These are phyloP conservation scores for Hippocampus mohnikei DNA, from an alignment of 2,113 vertebrate genomes.

Conservation along the genomic window DNA sequence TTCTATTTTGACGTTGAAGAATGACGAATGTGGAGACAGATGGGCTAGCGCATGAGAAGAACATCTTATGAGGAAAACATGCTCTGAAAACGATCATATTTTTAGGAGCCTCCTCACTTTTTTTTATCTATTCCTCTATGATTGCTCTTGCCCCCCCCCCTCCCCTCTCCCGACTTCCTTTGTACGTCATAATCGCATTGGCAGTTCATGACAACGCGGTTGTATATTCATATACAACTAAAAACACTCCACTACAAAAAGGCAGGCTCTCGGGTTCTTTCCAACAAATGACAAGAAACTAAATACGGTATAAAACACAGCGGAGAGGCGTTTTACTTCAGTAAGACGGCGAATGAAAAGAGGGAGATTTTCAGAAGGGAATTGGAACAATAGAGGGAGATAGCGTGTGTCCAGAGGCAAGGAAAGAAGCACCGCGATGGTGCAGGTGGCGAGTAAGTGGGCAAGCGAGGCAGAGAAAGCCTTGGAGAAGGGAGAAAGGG, in stretches of 20 bases:
- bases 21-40: not conserved
- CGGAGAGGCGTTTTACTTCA: conserved; percentile 17
- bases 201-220: not conserved
- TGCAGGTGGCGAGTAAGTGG: conserved; percentile 56
- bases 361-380: conserved; percentile 43
- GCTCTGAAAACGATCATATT: not conserved
- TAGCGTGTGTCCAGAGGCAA: conserved; percentile 46
- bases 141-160: not conserved
- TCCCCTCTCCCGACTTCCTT: not conserved
- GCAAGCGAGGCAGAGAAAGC: conserved; percentile 31
- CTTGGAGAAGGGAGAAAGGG: conserved; percentile 16
- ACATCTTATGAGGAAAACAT: not conserved
- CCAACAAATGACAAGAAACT: not conserved
- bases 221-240: not conserved
- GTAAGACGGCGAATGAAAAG: conserved; percentile 18
- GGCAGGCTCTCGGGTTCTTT: not conserved
- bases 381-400: conserved; percentile 39
- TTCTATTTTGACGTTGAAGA: not conserved
- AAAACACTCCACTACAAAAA: not conserved
- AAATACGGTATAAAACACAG: conserved; percentile 3
- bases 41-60: not conserved
- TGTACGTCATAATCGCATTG: not conserved
- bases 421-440: conserved; percentile 33
- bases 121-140: not conserved
- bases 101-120: not conserved